Base-by-base conservation (phyloP, 2,113 vertebrate genomes). In the Plectropomus leopardus region DNA sequence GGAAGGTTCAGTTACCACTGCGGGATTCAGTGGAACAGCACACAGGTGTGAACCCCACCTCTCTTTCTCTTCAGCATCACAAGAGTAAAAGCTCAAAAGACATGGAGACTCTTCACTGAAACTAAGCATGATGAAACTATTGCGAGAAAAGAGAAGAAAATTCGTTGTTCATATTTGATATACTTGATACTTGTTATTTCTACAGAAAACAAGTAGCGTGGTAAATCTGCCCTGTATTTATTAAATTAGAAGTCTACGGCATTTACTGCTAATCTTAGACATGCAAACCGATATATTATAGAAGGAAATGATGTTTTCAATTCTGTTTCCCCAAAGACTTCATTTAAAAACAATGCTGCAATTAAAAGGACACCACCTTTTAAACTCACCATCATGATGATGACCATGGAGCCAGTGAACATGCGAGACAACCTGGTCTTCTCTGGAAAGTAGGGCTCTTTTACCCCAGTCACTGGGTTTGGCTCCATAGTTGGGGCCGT, bases 371-470 rank as follows among this genome's bases (percentile, higher is more conserved):
- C 11, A 40, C 4, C 16, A 63, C 24, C 45, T 15, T 72, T 30
- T 45, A 53, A 66, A 65, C 94, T 95, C 80, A 96, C 95, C 96
- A 96, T 95, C 66, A 95, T 76, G 4, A 96, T 60, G 47, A 96
- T 95, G 82, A 96, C 95, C 93, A 95, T 95, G 53, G 96, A 96
- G 40, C 95, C 93, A 0, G 93, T 95, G 67, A 96, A 78, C 91
- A 96, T 94, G 26, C 92, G 91, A 0, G 96, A 89, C 30, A 96
- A 67, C 7, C 86, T 83, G 55, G 92, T 92, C 24, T 67, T 88
- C 48, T 94, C 81, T 0, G 96, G 94, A 71, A 96, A 97, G 82
- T 95, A 92, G 0, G 95, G 95, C 76, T 96, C 96, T 84, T 96
- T 96, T 40, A 95, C 86, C 3, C 95, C 96, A 0, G 94, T 96